Conservation (phyloP, 2,888 invertebrate genomes). For the Dusona sp. region DNA sequence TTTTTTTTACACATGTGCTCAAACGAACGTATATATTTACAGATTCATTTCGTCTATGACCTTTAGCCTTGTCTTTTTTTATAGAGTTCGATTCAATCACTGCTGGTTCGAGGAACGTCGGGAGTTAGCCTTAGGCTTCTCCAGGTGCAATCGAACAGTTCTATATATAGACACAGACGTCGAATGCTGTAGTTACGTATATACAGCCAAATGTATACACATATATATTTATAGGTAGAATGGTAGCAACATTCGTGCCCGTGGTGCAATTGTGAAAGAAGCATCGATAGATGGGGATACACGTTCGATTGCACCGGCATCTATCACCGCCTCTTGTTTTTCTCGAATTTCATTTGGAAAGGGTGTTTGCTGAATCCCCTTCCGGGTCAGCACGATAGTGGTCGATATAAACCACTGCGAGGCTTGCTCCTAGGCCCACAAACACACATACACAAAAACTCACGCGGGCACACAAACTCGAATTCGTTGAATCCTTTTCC, state of each 20-base stretch:
- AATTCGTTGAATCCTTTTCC: slow-evolving; percentile 41
- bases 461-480: background rate
- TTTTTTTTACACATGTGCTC: background rate
- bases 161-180: slow-evolving; percentile 38
- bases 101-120: slow-evolving; percentile 49
- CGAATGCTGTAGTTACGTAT: slow-evolving; percentile 22
- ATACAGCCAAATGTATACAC: slow-evolving; percentile 23
- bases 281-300: slow-evolving; percentile 48
- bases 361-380: slow-evolving; percentile 69
- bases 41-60: slow-evolving; percentile 53
- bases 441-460: slow-evolving; percentile 15
- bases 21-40: slow-evolving; percentile 8
- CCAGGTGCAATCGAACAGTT: slow-evolving; percentile 63
- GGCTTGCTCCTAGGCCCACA: slow-evolving; percentile 39
- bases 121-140: slow-evolving; percentile 62
- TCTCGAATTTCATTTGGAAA: slow-evolving; percentile 67
- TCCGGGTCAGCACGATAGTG: slow-evolving; percentile 64
- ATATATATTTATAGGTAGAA: slow-evolving; percentile 14
- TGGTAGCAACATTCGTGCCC: slow-evolving; percentile 46
- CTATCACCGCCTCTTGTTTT: slow-evolving; percentile 68
- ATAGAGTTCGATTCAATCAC: slow-evolving; percentile 64
- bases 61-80: slow-evolving; percentile 60
- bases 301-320: slow-evolving; percentile 66
- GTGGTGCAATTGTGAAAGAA: slow-evolving; percentile 59
- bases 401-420: slow-evolving; percentile 60